Base-by-base conservation (phyloP, 2,888 invertebrate genomes). In the Disparrhopalites patrizii region DNA sequence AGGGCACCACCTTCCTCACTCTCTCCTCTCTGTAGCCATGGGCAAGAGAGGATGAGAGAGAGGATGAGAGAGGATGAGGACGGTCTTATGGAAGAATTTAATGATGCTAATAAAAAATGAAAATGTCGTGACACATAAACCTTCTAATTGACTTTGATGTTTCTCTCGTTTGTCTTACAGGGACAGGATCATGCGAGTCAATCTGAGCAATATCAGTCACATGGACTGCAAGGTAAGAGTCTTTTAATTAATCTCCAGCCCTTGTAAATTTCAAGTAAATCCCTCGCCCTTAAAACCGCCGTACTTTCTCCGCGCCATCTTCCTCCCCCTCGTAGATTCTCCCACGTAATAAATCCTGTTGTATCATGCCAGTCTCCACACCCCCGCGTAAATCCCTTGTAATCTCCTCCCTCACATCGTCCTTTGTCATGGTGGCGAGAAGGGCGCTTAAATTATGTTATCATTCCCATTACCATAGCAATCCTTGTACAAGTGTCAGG, bases 121-220 rank as follows among this genome's bases (percentile, higher is more conserved):
- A n/a, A n/a, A n/a, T n/a, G 47, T 56, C 31, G 58, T 61, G 51
- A 25, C 61, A 51, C 51, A 61, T 25, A 52, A 52, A 54, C 30
- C 31, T 33, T 61, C n/a, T 61, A 62, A 62, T 54, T 58, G 58
- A 58, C 51, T 54, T n/a, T 28, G 30, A 20, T 62, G 54, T 62
- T 54, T 52, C 52, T 68, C 62, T 72, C 62, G 65, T 68, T 66
- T 63, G 60, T 65, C 76, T 89, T 87, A 54, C 87, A 90, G 90
- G 90, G 90, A 90, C 80, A 88, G 89, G 77, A 84, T 90, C 75
- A 90, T 86, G 82, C 82, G 88, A 78, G 84, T 91, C 77, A 90
- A 90, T 80, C 84, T 91, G 81, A 89, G 89, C 83, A 91, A 91
- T 81, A 90, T 91, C 80, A 90, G 89, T 80, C 86, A 89, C 78